phyloP scores from a whole-genome alignment of 2,797 vertebrate species.

The Hirundo rustica region DNA sequence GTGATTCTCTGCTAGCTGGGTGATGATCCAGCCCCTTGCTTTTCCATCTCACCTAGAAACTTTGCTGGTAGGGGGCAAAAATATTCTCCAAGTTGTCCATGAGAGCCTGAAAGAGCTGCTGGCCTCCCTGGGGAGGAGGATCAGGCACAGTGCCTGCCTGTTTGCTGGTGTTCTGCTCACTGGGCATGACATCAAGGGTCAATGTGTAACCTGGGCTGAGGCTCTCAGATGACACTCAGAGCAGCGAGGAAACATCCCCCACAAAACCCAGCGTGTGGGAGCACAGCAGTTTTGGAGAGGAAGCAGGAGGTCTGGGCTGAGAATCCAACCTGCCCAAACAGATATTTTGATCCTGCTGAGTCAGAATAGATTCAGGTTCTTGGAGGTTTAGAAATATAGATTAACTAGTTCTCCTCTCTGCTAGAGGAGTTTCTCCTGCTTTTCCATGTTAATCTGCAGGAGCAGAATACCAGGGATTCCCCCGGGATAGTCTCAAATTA shows the following conservation, averaged over 20 bases:
- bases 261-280: neutral
- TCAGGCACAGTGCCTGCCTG: neutral
- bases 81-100: neutral
- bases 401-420: neutral
- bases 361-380: neutral
- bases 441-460: neutral
- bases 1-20: neutral
- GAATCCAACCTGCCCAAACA: neutral
- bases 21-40: neutral
- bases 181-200: neutral
- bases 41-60: neutral
- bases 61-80: neutral
- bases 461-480: neutral
- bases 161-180: constrained; percentile 36
- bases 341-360: neutral
- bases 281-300: neutral
- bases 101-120: neutral
- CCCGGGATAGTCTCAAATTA: neutral
- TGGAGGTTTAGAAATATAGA: neutral
- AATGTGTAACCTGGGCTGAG: neutral
- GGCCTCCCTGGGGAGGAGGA: neutral
- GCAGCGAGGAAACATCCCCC: neutral
- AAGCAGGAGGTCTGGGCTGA: neutral
- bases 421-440: neutral
- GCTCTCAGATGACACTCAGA: neutral